Conservation (phyloP, 2,888 invertebrate species). For the Osedax frankpressi region DNA sequence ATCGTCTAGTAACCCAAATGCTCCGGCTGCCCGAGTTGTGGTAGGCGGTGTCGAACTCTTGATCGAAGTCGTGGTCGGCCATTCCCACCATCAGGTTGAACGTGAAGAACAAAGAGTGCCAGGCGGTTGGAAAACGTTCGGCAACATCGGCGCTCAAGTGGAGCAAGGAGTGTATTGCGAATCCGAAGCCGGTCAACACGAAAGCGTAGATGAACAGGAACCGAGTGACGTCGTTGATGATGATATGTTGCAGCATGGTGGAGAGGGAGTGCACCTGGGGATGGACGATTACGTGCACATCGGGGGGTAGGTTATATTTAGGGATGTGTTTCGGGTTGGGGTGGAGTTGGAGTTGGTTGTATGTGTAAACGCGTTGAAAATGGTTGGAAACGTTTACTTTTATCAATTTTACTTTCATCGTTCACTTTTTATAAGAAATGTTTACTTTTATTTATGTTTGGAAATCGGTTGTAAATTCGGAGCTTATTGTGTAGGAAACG, state of each 20-base stretch:
- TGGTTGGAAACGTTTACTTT: too few species aligned
- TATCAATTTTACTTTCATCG: too few species aligned
- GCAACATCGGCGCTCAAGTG: constrained; percentile 30
- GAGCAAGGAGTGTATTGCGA: constrained; percentile 37
- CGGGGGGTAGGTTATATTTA: too few species aligned
- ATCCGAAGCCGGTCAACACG: constrained; percentile 39
- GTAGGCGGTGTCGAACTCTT: constrained; percentile 30
- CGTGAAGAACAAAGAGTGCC: constrained; percentile 35
- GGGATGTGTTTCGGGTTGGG: too few species aligned
- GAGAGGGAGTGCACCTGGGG: constrained; percentile 34
- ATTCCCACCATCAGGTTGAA: constrained; percentile 44
- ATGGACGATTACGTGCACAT: too few species aligned
- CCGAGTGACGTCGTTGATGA: constrained; percentile 36
- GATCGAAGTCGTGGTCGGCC: constrained; percentile 33
- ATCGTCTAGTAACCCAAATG: background rate
- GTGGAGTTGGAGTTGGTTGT: too few species aligned
- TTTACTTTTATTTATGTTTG: too few species aligned
- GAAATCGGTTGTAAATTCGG: too few species aligned
- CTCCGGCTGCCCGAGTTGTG: constrained; percentile 27
- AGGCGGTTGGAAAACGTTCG: constrained; percentile 29
- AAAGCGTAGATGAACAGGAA: constrained; percentile 40
- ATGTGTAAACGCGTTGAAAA: too few species aligned
- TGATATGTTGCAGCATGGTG: constrained; percentile 40
- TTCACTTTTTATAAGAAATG: too few species aligned
- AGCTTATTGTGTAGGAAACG: too few species aligned